Conservation (phyloP, 1,140 invertebrate species). For the Drosophila lacteicornis region DNA sequence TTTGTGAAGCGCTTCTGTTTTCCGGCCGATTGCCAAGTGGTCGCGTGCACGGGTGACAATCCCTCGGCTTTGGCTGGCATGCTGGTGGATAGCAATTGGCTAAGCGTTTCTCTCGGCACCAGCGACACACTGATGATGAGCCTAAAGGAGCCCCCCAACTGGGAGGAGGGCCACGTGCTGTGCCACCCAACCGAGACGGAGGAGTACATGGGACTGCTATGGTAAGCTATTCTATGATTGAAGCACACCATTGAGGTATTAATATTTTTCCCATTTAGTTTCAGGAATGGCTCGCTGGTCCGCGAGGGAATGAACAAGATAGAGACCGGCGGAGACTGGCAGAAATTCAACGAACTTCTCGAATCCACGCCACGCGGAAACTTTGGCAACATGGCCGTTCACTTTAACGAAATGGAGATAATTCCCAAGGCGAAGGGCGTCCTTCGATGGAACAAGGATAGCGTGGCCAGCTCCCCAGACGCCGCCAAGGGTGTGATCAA, state of each 20-base stretch:
- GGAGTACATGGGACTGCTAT: slow-evolving; percentile 95
- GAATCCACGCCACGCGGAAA: slow-evolving; percentile 95
- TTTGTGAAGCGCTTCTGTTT: slow-evolving; percentile 95
- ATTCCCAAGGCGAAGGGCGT: slow-evolving; percentile 87
- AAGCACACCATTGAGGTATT: neutral
- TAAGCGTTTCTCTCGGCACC: slow-evolving; percentile 96
- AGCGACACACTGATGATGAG: slow-evolving; percentile 96
- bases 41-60: slow-evolving; percentile 98
- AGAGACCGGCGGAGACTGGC: slow-evolving; percentile 92
- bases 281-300: slow-evolving; percentile 97
- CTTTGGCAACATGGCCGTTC: slow-evolving; percentile 96
- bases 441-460: slow-evolving; percentile 74
- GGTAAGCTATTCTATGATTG: slow-evolving; percentile 86
- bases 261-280: slow-evolving; percentile 86
- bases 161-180: slow-evolving; percentile 93
- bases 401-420: slow-evolving; percentile 94
- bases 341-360: slow-evolving; percentile 93
- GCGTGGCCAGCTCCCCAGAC: slow-evolving; percentile 41
- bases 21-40: slow-evolving; percentile 90
- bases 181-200: slow-evolving; percentile 92
- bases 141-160: slow-evolving; percentile 88
- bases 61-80: slow-evolving; percentile 94
- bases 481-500: slow-evolving; percentile 70
- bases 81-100: slow-evolving; percentile 91
- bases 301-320: slow-evolving; percentile 93